Percentiles rank a stretch among this genome's conserved stretches.
Conservation (phyloP, 2,888 invertebrate species). For the Nezara viridula region DNA sequence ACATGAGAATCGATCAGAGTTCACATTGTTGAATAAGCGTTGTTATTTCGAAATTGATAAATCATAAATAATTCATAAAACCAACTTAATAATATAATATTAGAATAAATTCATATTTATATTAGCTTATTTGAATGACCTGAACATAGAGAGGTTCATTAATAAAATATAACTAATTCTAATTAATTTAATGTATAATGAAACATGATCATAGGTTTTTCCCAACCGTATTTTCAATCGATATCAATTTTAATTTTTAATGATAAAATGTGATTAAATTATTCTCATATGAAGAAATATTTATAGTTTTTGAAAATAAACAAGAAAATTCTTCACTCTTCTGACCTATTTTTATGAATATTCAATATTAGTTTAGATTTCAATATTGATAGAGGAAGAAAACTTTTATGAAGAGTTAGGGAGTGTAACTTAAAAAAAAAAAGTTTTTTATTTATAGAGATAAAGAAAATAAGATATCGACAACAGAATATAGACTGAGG, state of each 20-base stretch:
- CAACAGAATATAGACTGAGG: too few relatives aligned
- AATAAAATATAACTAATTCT: neutral
- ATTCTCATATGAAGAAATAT: neutral
- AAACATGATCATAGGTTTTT: neutral
- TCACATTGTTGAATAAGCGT: neutral
- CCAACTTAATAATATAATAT: neutral
- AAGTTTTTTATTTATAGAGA: too few relatives aligned
- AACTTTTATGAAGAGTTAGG: too few relatives aligned
- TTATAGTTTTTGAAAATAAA: neutral
- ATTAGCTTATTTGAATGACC: neutral
- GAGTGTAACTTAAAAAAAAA: too few relatives aligned
- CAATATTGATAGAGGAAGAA: too few relatives aligned
- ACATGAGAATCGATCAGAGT: too few relatives aligned
- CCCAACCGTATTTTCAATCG: neutral
- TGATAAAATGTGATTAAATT: neutral
- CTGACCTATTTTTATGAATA: too few relatives aligned
- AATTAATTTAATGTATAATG: neutral
- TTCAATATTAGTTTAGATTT: too few relatives aligned
- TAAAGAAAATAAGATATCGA: too few relatives aligned
- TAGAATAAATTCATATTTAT: neutral
- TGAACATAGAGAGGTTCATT: too few relatives aligned
- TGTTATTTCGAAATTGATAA: neutral
- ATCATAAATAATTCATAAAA: neutral
- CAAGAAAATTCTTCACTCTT: neutral
- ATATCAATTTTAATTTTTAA: neutral